Conservation (phyloP, 2,113 vertebrate genomes). For the Neopipo cinnamomea region DNA sequence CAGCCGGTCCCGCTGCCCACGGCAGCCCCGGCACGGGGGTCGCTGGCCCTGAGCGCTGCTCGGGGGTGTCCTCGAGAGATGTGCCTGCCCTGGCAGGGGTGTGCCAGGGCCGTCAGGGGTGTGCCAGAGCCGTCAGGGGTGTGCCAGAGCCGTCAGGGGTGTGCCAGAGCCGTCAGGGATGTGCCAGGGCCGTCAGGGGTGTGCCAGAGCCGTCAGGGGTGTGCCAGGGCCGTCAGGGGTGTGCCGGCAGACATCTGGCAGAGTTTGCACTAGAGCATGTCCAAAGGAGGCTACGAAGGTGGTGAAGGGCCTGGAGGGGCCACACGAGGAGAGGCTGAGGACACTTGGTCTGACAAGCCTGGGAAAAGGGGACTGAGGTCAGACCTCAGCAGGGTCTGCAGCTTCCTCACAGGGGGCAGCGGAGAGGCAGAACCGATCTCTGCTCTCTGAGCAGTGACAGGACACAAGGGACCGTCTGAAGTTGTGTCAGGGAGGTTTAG, state of each 20-base stretch:
- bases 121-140: too few species aligned
- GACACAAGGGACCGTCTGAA: fast-evolving
- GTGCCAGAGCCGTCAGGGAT: too few species aligned
- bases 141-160: too few species aligned
- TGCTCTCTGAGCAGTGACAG: background rate
- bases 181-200: fast-evolving
- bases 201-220: background rate
- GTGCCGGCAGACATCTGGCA: background rate
- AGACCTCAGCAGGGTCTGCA: background rate
- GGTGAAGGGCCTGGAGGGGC: background rate
- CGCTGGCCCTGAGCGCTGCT: fast-evolving
- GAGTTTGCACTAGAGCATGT: background rate
- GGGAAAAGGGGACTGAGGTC: background rate
- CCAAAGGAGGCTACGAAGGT: background rate
- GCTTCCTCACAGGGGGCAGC: background rate
- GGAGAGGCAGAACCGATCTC: background rate
- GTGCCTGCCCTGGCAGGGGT: too few species aligned
- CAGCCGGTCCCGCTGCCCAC: fast-evolving
- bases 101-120: background rate
- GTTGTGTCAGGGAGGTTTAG: background rate
- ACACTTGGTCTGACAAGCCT: background rate
- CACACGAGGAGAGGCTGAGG: background rate
- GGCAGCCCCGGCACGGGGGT: background rate
- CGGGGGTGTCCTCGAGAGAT: fast-evolving
- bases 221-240: background rate